Conservation (phyloP, 2,888 invertebrate genomes). For the Seladonia tumulorum region DNA sequence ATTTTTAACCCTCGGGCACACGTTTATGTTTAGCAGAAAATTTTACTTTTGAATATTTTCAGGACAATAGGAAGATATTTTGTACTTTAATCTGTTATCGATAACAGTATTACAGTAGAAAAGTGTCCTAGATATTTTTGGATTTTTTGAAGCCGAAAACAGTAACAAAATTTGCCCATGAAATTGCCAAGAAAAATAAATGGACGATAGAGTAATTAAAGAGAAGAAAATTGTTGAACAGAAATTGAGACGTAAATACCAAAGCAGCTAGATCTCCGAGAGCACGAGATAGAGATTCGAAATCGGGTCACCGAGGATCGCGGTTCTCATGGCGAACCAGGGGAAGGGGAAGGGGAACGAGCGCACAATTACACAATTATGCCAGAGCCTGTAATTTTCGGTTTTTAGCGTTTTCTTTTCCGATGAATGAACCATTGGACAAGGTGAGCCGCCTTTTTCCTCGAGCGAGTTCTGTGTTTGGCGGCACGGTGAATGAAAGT, state of each 20-base stretch:
- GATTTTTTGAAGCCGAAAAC: too few species aligned
- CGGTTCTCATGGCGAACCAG: background rate
- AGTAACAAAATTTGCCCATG: too few species aligned
- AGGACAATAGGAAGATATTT: too few species aligned
- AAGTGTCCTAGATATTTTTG: too few species aligned
- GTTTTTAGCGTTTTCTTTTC: slow-evolving; percentile 9
- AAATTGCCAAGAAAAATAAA: too few species aligned
- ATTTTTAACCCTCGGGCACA: too few species aligned
- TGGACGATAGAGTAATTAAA: too few species aligned
- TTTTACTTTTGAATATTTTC: too few species aligned
- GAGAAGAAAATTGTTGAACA: background rate
- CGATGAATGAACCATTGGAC: slow-evolving; percentile 62
- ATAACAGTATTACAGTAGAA: background rate
- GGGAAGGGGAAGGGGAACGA: background rate
- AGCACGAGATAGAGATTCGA: background rate
- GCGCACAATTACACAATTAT: background rate
- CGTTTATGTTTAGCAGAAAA: too few species aligned
- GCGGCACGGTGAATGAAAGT: slow-evolving; percentile 22
- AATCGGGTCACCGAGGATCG: background rate
- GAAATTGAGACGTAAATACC: background rate
- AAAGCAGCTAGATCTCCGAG: background rate
- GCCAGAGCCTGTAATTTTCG: slow-evolving; percentile 21
- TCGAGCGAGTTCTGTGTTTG: background rate
- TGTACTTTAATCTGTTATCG: too few species aligned
- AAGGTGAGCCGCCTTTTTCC: slow-evolving; percentile 69